Evolutionary conservation across 53 echinoderm and acorn worm species (phyloP).

Genomic region (Echinometra lucunter): DNA sequence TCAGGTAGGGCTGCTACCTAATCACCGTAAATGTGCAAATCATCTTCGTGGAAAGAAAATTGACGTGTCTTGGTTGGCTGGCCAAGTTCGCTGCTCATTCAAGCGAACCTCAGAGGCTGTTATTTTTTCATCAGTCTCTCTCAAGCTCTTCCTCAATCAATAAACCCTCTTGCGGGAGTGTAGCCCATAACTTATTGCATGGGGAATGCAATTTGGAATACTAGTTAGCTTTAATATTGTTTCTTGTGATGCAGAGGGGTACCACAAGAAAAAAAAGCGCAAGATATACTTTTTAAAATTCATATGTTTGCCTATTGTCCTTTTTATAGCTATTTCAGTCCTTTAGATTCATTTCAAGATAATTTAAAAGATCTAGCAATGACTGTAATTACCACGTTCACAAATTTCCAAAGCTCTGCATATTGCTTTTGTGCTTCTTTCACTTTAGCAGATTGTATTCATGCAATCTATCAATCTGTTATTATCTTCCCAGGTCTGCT

Average conservation of each 20-base stretch:
- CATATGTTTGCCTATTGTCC: too few relatives aligned
- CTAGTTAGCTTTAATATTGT: background rate
- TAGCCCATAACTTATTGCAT: slow-evolving; percentile 2
- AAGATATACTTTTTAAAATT: background rate
- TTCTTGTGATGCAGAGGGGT: background rate
- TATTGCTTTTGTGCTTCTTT: background rate
- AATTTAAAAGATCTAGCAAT: background rate
- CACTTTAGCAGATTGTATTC: background rate
- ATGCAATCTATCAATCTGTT: background rate
- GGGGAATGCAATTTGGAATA: slow-evolving; percentile 5
- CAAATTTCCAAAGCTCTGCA: background rate
- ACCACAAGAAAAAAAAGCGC: background rate
- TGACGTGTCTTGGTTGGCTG: background rate
- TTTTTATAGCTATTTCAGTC: too few relatives aligned
- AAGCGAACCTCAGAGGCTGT: slow-evolving; percentile 19
- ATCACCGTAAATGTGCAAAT: slow-evolving; percentile 42
- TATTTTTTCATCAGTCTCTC: slow-evolving; percentile 48
- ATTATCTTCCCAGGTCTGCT: background rate
- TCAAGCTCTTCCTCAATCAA: slow-evolving; percentile 42
- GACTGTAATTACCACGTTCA: background rate
- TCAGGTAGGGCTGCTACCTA: background rate
- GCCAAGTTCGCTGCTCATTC: background rate
- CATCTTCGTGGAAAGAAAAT: slow-evolving; percentile 32
- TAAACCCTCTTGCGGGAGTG: slow-evolving; percentile 51
- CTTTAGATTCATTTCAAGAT: background rate